Base-by-base conservation (phyloP, 2,888 invertebrate genomes). In the Microplitis deprimator region DNA sequence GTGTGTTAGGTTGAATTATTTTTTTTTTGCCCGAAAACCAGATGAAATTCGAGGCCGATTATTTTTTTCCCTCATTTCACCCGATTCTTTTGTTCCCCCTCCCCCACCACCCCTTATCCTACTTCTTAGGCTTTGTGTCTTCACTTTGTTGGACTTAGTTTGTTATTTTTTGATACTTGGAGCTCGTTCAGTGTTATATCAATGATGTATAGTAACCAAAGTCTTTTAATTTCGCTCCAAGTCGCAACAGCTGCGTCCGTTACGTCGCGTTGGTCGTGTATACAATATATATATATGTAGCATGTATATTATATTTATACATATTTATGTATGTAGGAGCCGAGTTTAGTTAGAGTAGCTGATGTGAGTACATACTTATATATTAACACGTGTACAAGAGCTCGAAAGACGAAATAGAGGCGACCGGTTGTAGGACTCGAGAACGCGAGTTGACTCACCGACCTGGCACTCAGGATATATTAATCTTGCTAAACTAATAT, bases 1-100 rank as follows among this genome's bases (percentile, higher is more conserved):
- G 50, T 50, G 50, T 13, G 29, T 29, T 29, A 4, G 50, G 10
- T 50, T 50, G 50, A 50, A 50, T 50, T 50, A 29, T 29, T 50
- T 8, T 50, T 50, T 50, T 50, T 50, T 50, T 50, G 50, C 10
- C 10, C 50, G 13, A 50, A 50, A 50, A 50, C 50, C 50, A 75
- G 77, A 79, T 79, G 80, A 81, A 81, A 81, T 81, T 81, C 77
- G 80, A 81, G 80, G 80, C 79, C 80, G 76, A 20, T 41, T 40
- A 38, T 67, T 67, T 20, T 67, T 67, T 67, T 13, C 20, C 62
- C 20, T 13, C 8, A 50, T 50, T 50, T 67, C 38, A 67, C 64
- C 17, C n/a, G 64, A 16, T 16, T 72, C 59, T 62, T 39, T 16
- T 38, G 8, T 8, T 20, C 38, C 13, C 13, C 59, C 7, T 20